These are phyloP conservation scores for Acanthisitta chloris DNA, from an alignment of 2,113 vertebrate species.

Conservation along the genomic window DNA sequence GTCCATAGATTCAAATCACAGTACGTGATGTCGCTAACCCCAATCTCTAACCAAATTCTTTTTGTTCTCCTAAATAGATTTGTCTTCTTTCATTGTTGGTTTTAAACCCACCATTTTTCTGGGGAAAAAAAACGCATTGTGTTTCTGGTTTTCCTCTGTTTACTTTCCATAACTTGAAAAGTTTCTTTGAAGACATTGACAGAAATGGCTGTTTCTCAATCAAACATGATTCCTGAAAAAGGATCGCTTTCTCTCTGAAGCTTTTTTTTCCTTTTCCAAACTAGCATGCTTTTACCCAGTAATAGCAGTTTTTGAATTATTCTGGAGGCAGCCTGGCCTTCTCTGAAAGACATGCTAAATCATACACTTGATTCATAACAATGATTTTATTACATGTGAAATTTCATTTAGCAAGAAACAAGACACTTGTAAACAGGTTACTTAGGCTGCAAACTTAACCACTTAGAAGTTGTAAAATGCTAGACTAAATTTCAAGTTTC, in stretches of 20 bases:
- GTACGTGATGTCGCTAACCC: background rate
- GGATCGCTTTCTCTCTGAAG: background rate
- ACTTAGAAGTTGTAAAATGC: background rate
- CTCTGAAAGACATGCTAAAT: background rate
- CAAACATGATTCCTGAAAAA: background rate
- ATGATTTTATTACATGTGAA: background rate
- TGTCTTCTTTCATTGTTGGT: background rate
- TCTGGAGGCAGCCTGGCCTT: background rate
- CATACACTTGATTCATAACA: background rate
- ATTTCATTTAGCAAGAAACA: background rate
- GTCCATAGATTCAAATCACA: background rate
- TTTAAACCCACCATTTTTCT: background rate
- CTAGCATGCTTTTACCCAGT: background rate
- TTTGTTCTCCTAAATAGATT: background rate
- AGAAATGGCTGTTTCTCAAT: background rate
- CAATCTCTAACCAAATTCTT: background rate
- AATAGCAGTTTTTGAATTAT: background rate
- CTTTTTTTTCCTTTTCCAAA: background rate
- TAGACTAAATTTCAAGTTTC: background rate
- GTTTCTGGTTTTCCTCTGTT: background rate
- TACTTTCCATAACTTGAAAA: background rate
- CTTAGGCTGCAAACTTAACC: background rate
- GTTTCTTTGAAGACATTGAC: background rate
- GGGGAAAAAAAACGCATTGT: fast-evolving
- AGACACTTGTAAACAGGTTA: background rate